phyloP scores from a whole-genome alignment of 2,113 vertebrate species.

The Marmota flaviventris region DNA sequence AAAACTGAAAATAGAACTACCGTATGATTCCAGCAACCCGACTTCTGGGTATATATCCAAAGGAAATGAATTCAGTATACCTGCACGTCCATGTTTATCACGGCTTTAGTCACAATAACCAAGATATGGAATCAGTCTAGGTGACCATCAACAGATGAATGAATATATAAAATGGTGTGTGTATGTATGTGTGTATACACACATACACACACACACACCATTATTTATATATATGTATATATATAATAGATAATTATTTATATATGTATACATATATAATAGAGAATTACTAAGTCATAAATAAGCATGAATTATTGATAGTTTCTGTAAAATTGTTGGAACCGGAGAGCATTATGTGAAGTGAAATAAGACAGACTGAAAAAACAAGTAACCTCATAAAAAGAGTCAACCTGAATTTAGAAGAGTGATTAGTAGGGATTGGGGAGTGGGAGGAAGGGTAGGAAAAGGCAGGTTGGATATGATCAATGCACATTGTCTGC shows the following conservation, averaged over 20 bases:
- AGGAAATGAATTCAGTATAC: neutral
- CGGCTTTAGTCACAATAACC: too few relatives aligned
- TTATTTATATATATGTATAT: too few relatives aligned
- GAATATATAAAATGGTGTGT: too few relatives aligned
- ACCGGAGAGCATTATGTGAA: neutral
- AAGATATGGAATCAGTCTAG: neutral
- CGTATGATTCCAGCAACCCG: neutral
- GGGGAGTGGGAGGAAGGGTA: neutral
- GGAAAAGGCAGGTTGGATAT: neutral
- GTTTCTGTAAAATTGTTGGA: too few relatives aligned
- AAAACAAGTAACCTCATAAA: neutral
- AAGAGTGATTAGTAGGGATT: neutral
- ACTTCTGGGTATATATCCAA: neutral
- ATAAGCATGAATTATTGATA: neutral
- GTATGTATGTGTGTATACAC: too few relatives aligned
- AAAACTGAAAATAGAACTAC: neutral
- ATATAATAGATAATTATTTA: too few relatives aligned
- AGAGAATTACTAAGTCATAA: neutral
- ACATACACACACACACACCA: too few relatives aligned
- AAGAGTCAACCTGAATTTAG: too few relatives aligned
- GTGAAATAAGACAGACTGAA: neutral
- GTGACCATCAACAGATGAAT: neutral
- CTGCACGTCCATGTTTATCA: neutral
- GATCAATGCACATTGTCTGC: accelerated
- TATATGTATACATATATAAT: too few relatives aligned